Evolutionary conservation across 30 jellyfish, hydroid and myxozoan species (phyloP).

Genomic region (Calvadosia cruxmelitensis): DNA sequence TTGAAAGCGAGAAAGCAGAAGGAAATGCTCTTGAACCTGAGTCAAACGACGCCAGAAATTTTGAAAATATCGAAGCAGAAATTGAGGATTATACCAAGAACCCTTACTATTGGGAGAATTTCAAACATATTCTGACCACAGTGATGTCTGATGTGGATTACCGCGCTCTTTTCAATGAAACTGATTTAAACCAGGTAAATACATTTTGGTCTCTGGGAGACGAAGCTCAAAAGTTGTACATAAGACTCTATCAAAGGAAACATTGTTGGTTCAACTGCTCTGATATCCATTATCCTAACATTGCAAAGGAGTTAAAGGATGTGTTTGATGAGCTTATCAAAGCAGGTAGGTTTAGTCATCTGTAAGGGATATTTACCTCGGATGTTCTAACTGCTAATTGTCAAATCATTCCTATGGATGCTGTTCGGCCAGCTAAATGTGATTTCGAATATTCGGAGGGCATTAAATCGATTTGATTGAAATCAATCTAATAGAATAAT

Average conservation of each 20-base stretch:
- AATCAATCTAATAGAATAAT: too few relatives aligned
- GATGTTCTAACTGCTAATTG: too few relatives aligned
- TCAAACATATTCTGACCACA: slow-evolving; percentile 18
- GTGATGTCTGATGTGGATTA: slow-evolving; percentile 18
- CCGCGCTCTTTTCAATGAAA: slow-evolving; percentile 13
- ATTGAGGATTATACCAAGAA: neutral
- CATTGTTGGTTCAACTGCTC: slow-evolving; percentile 41
- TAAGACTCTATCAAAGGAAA: slow-evolving; percentile 54
- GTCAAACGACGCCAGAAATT: too few relatives aligned
- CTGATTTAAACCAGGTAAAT: slow-evolving; percentile 7
- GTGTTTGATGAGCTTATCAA: slow-evolving; percentile 19
- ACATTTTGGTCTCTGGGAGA: slow-evolving; percentile 9
- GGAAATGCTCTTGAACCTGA: neutral
- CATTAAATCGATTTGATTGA: too few relatives aligned
- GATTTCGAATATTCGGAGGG: too few relatives aligned
- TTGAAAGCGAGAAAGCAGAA: too few relatives aligned
- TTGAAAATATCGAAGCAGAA: too few relatives aligned
- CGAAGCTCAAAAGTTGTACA: slow-evolving; percentile 41
- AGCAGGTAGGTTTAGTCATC: slow-evolving; percentile 23
- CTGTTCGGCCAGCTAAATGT: too few relatives aligned
- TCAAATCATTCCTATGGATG: too few relatives aligned
- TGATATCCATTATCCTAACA: slow-evolving; percentile 44
- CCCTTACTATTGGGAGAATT: slow-evolving; percentile 52
- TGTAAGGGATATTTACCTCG: too few relatives aligned
- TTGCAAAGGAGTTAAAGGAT: slow-evolving; percentile 30